A percentile compares a stretch with the other conserved stretches of the same genome.
phyloP scores from a whole-genome alignment of 2,797 vertebrate species.

The Oreonectes daqikongensis region DNA sequence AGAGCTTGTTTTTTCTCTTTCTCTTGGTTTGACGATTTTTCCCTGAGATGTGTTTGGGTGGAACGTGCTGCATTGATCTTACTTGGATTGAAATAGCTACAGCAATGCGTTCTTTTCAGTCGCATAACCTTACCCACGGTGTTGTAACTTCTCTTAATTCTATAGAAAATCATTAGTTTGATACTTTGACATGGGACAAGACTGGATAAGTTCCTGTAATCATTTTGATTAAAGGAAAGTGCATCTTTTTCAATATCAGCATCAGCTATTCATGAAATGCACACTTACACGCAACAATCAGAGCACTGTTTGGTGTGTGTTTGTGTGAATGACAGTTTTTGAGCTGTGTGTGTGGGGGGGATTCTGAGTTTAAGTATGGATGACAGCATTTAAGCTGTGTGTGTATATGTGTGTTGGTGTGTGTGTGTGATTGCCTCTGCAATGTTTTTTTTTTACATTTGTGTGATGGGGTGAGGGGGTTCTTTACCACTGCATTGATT shows the following conservation, averaged over 20 bases:
- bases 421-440: constrained; percentile 61
- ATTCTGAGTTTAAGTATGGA: constrained; percentile 21
- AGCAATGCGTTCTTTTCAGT: constrained; percentile 64
- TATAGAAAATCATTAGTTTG: constrained; percentile 72
- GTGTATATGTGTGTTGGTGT: constrained; percentile 39
- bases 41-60: constrained; percentile 70
- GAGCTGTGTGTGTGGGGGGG: constrained; percentile 18
- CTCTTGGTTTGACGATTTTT: constrained; percentile 67
- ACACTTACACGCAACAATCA: constrained; percentile 72
- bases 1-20: constrained; percentile 66
- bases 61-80: constrained; percentile 62
- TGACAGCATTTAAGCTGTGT: constrained; percentile 21
- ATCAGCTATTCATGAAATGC: constrained; percentile 76
- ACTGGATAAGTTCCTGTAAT: constrained; percentile 79
- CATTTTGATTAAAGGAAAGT: constrained; percentile 80
- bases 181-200: constrained; percentile 69
- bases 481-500: constrained; percentile 73
- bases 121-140: constrained; percentile 68
- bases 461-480: constrained; percentile 61
- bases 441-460: constrained; percentile 62
- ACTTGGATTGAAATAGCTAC: constrained; percentile 67
- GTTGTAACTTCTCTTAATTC: constrained; percentile 59
- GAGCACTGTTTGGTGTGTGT: constrained; percentile 57
- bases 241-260: constrained; percentile 80
- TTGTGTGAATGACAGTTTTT: constrained; percentile 11